Conservation (phyloP, 2,888 invertebrate species). For the Cylloceria caligata region DNA sequence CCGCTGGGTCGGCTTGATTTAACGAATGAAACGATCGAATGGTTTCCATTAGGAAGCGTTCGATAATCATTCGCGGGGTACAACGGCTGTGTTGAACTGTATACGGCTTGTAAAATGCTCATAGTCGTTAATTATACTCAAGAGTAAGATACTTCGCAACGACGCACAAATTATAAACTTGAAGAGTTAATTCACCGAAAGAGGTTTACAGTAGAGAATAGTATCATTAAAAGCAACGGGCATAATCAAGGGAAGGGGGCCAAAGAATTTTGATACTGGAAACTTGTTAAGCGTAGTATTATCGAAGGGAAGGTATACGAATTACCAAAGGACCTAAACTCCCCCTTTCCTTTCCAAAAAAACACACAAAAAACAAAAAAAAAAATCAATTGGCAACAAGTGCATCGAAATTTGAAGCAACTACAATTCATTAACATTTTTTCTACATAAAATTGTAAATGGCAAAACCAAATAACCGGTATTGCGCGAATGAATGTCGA, state of each 20-base stretch:
- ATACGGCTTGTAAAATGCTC: constrained; percentile 59
- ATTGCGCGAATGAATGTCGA: constrained; percentile 58
- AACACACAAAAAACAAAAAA: no score
- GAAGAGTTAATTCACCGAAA: constrained; percentile 29
- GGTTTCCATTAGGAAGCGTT: constrained; percentile 91
- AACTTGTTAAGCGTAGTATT: neutral
- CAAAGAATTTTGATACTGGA: constrained; percentile 41
- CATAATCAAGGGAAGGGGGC: neutral
- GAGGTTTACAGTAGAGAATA: constrained; percentile 11
- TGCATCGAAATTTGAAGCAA: constrained; percentile 43
- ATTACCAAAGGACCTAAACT: constrained; percentile 58
- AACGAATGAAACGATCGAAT: constrained; percentile 92
- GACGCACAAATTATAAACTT: constrained; percentile 57
- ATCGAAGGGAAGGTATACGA: constrained; percentile 23
- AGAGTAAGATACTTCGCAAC: constrained; percentile 47
- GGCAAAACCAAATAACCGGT: constrained; percentile 47
- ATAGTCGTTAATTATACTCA: constrained; percentile 60
- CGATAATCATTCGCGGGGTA: constrained; percentile 68
- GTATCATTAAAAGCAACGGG: constrained; percentile 24
- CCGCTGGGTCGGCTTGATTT: constrained; percentile 91
- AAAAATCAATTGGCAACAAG: constrained; percentile 39
- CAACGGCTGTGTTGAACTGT: constrained; percentile 45
- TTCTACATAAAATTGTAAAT: constrained; percentile 43
- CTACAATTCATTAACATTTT: constrained; percentile 36
- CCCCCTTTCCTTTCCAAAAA: neutral